These are phyloP conservation scores for Nothoprocta pentlandii DNA, from an alignment of 2,113 vertebrate species.

Conservation along the genomic window DNA sequence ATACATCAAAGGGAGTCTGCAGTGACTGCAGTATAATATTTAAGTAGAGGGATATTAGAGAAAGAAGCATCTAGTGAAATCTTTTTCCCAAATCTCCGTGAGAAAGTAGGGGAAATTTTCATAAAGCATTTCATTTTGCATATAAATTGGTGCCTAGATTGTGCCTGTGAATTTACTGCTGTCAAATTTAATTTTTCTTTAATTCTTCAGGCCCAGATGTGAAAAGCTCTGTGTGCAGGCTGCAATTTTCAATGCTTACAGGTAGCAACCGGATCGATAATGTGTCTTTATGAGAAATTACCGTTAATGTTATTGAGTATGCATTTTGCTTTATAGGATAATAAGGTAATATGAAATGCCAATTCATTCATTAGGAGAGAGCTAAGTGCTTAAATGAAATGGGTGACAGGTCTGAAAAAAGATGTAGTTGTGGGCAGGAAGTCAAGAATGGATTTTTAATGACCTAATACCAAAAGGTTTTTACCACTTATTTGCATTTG, in stretches of 20 bases:
- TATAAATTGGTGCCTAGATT: constrained; percentile 94
- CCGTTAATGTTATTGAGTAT: constrained; percentile 94
- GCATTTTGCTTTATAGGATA: constrained; percentile 92
- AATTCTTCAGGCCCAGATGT: constrained; percentile 95
- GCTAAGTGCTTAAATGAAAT: constrained; percentile 82
- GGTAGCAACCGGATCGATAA: constrained; percentile 94
- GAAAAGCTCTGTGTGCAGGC: constrained; percentile 89
- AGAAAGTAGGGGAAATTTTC: constrained; percentile 88
- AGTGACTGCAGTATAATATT: constrained; percentile 90
- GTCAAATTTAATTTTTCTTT: constrained; percentile 99
- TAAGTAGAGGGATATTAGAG: constrained; percentile 86
- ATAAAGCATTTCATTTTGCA: constrained; percentile 95
- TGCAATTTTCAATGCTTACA: constrained; percentile 94
- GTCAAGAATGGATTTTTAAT: constrained; percentile 87
- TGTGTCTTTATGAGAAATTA: constrained; percentile 99
- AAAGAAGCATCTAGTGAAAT: constrained; percentile 82
- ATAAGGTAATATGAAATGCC: constrained; percentile 98
- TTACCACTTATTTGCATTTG: constrained; percentile 69
- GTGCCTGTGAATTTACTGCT: constrained; percentile 94
- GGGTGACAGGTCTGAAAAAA: constrained; percentile 86
- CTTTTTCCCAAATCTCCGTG: constrained; percentile 86
- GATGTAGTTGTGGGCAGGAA: constrained; percentile 85
- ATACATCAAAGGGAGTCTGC: constrained; percentile 97
- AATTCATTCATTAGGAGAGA: constrained; percentile 92
- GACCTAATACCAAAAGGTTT: constrained; percentile 70